Evolutionary conservation across 2,113 vertebrate genomes (phyloP), one percentile per base, ranked within the genome.

Genomic region (Onychostruthus taczanowskii): DNA sequence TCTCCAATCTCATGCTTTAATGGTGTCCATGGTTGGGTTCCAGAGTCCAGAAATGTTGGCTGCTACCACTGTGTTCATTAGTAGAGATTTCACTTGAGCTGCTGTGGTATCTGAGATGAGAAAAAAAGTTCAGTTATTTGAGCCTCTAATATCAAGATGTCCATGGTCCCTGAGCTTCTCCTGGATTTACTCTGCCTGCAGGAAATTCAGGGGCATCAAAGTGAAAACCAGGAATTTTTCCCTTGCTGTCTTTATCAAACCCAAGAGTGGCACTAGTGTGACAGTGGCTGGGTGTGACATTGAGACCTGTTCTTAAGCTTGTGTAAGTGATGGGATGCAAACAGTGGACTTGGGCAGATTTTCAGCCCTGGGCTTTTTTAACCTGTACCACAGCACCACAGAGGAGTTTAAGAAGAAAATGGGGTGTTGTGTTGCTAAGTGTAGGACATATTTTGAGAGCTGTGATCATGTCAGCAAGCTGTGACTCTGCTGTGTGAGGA

Each of bases 401-500:
- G 46, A 28, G 8, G 1, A 3, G 16, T 61, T 84, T 69, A 41
- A 80, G 30, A 68, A 39, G 44, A 77, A 89, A 56, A 52, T 23
- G 15, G 9, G 17, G 2, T 37, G 7, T 3, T 61, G 7, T 31
- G 8, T 80, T 87, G 19, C 22, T 53, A 27, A 66, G 50, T 53
- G 87, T 30, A 77, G n/a, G 14, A n/a, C 5, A 13, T 31, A 14
- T 35, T 82, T 63, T 50, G 85, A 55, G 64, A 66, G 44, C 24
- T 0, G 0, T 9, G 10, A 4, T 79, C 6, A 0, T 24, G 19
- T 43, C 53, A 80, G 49, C 72, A 77, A 61, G 27, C 39, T 69
- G 62, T 4, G 7, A 49, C 7, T 35, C 12, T 2, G 9, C 77
- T 85, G 44, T 0, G 0, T 47, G 64, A 46, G 43, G 26, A 70